A percentile compares a stretch with the other conserved stretches of the same genome.
Conservation (phyloP, 2,797 vertebrate genomes). For the Enteromius viviparus region DNA sequence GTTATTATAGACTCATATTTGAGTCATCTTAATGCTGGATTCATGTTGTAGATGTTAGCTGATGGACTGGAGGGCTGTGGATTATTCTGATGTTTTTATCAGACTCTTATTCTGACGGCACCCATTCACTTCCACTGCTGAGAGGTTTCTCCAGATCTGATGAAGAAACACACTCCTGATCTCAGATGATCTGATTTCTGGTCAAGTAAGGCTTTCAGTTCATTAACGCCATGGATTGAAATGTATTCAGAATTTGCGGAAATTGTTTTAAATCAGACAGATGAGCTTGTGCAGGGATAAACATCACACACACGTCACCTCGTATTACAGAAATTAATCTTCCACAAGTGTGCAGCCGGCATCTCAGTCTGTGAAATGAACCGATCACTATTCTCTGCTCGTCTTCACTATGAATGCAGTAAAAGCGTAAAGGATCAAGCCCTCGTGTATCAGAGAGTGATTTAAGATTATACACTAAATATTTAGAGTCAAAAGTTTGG, state of each 20-base stretch:
- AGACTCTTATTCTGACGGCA: neutral
- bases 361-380: neutral
- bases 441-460: neutral
- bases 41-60: neutral
- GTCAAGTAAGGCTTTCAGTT: neutral
- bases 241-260: neutral
- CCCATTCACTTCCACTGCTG: neutral
- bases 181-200: neutral
- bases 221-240: neutral
- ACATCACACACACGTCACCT: neutral
- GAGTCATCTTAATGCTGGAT: neutral
- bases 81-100: neutral
- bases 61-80: neutral
- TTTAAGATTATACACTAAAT: neutral
- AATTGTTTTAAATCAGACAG: neutral
- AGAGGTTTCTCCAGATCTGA: neutral
- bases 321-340: neutral
- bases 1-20: neutral
- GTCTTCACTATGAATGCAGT: too few species aligned
- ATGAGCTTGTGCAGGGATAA: neutral
- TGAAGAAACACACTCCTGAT: neutral
- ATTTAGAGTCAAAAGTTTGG: constrained; percentile 22
- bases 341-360: neutral
- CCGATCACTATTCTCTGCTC: neutral
- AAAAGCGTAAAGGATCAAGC: neutral